These are phyloP conservation scores for Alaudala cheleensis DNA, from an alignment of 2,113 vertebrate genomes.

Conservation along the genomic window DNA sequence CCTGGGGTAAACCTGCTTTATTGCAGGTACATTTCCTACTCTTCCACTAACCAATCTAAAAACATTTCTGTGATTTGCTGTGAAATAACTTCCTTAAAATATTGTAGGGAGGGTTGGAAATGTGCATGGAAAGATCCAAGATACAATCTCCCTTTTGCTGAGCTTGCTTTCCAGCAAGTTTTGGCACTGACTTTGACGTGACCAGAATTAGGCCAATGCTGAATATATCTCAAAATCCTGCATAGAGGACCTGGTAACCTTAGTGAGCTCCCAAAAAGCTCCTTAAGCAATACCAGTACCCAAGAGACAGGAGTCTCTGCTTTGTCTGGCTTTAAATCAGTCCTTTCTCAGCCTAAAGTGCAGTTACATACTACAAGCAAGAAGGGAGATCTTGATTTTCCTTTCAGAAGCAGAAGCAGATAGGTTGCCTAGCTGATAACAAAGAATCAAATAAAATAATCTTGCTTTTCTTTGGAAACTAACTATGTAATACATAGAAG, in stretches of 20 bases:
- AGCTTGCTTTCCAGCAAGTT: background rate
- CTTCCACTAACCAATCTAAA: background rate
- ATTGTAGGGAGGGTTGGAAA: background rate
- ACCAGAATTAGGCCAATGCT: background rate
- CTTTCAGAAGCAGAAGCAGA: background rate
- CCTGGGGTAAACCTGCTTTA: background rate
- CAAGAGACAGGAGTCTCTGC: background rate
- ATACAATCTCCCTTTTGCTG: background rate
- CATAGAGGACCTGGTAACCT: background rate
- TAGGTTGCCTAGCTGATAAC: background rate
- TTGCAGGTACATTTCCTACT: background rate
- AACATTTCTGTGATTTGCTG: background rate
- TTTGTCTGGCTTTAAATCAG: background rate
- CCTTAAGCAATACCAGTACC: background rate
- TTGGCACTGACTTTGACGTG: rapidly evolving
- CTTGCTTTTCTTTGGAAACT: background rate
- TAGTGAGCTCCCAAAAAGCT: background rate
- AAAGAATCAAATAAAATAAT: background rate
- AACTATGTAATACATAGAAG: background rate
- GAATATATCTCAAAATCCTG: background rate
- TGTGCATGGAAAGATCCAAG: background rate
- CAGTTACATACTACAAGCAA: background rate
- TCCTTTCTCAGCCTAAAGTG: background rate
- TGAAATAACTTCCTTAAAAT: background rate
- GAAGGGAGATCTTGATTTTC: background rate